Evolutionary conservation across 2,797 vertebrate species (phyloP), one percentile per base, ranked within the genome.

Genomic region (Oreortyx pictus): DNA sequence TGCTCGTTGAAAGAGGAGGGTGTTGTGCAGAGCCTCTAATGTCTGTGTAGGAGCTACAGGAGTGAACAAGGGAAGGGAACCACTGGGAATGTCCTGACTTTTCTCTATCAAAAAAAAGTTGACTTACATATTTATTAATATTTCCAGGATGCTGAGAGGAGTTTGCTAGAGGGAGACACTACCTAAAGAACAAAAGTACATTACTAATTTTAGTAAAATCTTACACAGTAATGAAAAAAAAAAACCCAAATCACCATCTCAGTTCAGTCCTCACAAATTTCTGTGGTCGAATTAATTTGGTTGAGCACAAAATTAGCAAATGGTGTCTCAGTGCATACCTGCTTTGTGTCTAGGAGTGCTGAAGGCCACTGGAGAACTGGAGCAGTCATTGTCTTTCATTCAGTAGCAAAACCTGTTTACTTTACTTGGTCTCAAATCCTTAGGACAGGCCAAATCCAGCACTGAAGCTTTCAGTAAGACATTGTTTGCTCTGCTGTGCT

Each of bases 371-470:
- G 64, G 47, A 89, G 59, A 79, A 41, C 80, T 35, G n/a, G 31
- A 73, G 31, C n/a, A 92, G 75, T 50, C 64, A 22, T 47, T 85
- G 77, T 37, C 56, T 90, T 85, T 92, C 77, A 86, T 94, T 86
- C 84, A 92, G 87, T 35, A 86, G 78, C 64, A 74, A 92, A 88
- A 89, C 57, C 79, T 82, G 77, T 90, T 96, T 94, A 89, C 62
- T 76, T 88, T 94, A 76, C 35, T 83, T 68, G 76, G n/a, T 85
- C 82, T 90, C 83, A 75, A 27, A 66, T 93, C 60, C 78, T 10
- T 76, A 87, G 74, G 86, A 90, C 46, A 94, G 82, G 62, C 73
- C 66, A 96, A 93, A 93, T 95, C 39, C 47, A 81, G 67, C 82
- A 41, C 62, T 19, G 50, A 39, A 82, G 79, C 70, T 92, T 96